These are phyloP conservation scores for Saguinus midas DNA, from an alignment of 2,113 vertebrate species.

Conservation along the genomic window DNA sequence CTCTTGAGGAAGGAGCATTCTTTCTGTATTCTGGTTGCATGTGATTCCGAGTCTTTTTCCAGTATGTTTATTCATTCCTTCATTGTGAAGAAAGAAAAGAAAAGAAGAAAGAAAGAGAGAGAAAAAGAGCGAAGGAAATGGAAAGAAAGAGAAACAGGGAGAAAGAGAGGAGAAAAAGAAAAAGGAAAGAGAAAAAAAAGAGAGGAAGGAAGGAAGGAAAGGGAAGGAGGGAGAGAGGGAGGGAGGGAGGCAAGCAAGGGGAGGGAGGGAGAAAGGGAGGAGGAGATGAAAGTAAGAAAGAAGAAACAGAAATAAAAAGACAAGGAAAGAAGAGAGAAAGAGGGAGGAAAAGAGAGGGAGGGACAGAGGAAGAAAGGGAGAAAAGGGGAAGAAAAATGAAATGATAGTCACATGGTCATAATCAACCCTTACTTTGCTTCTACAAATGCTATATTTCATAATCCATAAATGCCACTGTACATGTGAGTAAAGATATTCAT, in stretches of 20 bases:
- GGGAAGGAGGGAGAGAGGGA: too few relatives aligned
- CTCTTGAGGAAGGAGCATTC: conserved; percentile 41
- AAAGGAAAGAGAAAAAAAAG: background rate
- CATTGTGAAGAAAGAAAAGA: background rate
- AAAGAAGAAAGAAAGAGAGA: background rate
- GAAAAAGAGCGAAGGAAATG: background rate
- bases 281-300: too few relatives aligned
- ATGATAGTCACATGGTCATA: background rate
- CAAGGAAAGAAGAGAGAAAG: too few relatives aligned
- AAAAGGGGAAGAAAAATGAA: background rate
- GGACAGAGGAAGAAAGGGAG: background rate
- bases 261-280: too few relatives aligned
- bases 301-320: background rate
- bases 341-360: background rate
- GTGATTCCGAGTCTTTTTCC: conserved; percentile 1
- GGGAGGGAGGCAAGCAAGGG: too few relatives aligned
- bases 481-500: background rate
- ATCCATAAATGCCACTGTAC: background rate
- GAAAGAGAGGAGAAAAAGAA: too few relatives aligned
- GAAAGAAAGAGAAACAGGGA: background rate
- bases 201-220: background rate
- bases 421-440: background rate
- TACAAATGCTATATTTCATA: background rate
- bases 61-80: conserved; percentile 34
- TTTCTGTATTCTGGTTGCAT: background rate